Base-by-base conservation (phyloP, 1,140 invertebrate genomes). In the Drosophila melanica region DNA sequence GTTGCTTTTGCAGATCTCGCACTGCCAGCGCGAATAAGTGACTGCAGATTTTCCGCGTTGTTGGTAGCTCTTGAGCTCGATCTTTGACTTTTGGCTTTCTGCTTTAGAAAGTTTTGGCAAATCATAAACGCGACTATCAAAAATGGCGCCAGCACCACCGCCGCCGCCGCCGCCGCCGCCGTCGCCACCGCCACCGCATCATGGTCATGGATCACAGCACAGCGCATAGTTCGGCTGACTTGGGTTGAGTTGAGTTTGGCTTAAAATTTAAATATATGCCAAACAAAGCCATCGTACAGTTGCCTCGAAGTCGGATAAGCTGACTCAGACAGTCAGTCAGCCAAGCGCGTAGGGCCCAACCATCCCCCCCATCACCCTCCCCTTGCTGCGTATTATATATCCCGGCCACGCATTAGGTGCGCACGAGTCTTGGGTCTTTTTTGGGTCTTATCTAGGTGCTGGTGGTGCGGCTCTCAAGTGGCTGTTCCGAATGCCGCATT, bases 71-170 rank as follows among this genome's bases (percentile, higher is more conserved):
- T 70, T 58, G 66, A 57, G 47, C 57, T 47, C 58, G 72, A 75
- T 76, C 59, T 80, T 78, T 74, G 77, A 48, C 71, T 68, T 75
- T 74, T 45, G 75, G 44, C 51, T 64, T 50, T 44, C 16, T 12
- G 47, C 16, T 79, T 74, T 79, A 81, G 82, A 86, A 86, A 86
- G 81, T 81, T 81, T 84, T 84, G 82, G 81, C 82, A 87, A 86
- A 86, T 86, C 82, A 86, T 81, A 70, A 73, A 77, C 67, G 75
- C 75, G 75, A 65, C 65, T 74, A 77, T 77, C 75, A 77, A 77
- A 85, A 86, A 86, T 86, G 81, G 82, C 82, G 81, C 71, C 79
- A 39, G 35, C 70, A 53, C 55, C 68, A 20, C 9, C 54, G 30
- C 27, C 18, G 9, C 3, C 16, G 33, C 16, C 44, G 47, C n/a